Percentiles rank a stretch among this genome's conserved stretches.
phyloP scores from a whole-genome alignment of 2,888 invertebrate genomes.

The Chydorus sphaericus region DNA sequence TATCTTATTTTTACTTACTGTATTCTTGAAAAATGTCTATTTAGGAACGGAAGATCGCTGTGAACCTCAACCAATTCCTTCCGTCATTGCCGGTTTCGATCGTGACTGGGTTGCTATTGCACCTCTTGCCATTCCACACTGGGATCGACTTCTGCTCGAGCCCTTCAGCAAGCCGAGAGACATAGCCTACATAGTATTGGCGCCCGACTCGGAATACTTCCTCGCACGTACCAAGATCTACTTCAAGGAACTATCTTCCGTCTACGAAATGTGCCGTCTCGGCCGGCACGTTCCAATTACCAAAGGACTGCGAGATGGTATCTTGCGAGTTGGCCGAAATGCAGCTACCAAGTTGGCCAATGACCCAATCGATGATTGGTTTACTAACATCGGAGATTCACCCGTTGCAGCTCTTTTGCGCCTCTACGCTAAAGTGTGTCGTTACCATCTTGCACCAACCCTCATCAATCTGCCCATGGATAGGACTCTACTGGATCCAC shows the following conservation, averaged over 20 bases:
- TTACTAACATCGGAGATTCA: slow-evolving; percentile 63
- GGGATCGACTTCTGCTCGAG: slow-evolving; percentile 94
- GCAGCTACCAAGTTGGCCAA: slow-evolving; percentile 44
- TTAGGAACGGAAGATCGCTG: slow-evolving; percentile 77
- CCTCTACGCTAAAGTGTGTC: slow-evolving; percentile 68
- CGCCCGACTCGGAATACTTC: slow-evolving; percentile 79
- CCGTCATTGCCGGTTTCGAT: slow-evolving; percentile 83
- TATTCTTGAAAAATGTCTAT: slow-evolving; percentile 9
- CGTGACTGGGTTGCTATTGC: slow-evolving; percentile 87
- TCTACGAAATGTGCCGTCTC: slow-evolving; percentile 84
- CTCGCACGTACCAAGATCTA: slow-evolving; percentile 63
- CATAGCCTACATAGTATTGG: slow-evolving; percentile 84
- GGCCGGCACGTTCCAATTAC: slow-evolving; percentile 85
- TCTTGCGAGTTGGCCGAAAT: slow-evolving; percentile 61
- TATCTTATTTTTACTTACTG: neutral
- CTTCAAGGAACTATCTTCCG: slow-evolving; percentile 81
- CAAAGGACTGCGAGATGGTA: slow-evolving; percentile 68
- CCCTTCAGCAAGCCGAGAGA: slow-evolving; percentile 92
- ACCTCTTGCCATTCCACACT: slow-evolving; percentile 85
- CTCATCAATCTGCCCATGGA: slow-evolving; percentile 58
- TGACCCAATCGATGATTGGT: slow-evolving; percentile 74
- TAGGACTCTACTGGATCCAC: slow-evolving; percentile 51
- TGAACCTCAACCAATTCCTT: slow-evolving; percentile 93
- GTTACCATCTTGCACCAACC: slow-evolving; percentile 59
- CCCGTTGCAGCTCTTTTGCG: slow-evolving; percentile 67